phyloP scores from a whole-genome alignment of 2,888 invertebrate genomes.

The Mythimna pallens region DNA sequence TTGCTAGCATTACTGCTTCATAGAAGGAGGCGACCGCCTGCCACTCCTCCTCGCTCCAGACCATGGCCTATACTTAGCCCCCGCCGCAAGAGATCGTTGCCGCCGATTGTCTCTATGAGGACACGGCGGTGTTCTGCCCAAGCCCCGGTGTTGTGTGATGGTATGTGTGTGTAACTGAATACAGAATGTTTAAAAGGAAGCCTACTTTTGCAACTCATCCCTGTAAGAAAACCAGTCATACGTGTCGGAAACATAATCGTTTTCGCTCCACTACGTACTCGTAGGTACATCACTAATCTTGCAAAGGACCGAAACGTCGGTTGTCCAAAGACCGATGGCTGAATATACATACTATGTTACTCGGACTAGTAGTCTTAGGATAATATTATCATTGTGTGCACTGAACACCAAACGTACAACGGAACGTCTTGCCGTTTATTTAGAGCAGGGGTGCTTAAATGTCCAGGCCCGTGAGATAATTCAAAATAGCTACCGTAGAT shows the following conservation, averaged over 20 bases:
- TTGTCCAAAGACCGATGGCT: background rate
- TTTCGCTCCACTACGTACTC: background rate
- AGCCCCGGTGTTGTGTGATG: no score
- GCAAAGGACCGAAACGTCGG: background rate
- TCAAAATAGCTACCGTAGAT: no score
- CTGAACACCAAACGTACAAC: background rate
- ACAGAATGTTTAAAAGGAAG: background rate
- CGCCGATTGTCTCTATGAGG: no score
- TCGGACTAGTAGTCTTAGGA: background rate
- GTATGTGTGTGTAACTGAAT: no score
- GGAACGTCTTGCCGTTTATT: background rate
- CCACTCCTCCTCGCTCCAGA: no score
- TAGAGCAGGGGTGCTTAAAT: background rate
- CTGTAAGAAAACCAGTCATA: background rate
- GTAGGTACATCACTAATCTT: background rate
- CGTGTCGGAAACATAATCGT: background rate
- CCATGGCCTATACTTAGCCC: no score
- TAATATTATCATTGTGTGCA: constrained; percentile 3
- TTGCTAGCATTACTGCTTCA: no score
- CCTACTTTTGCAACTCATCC: background rate
- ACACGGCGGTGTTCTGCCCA: no score
- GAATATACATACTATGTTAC: constrained; percentile 3
- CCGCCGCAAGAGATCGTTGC: no score
- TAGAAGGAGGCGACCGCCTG: no score
- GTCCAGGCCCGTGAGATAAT: no score